Evolutionary conservation across 2,113 vertebrate genomes (phyloP).

Genomic region (Grammomys surdaster): DNA sequence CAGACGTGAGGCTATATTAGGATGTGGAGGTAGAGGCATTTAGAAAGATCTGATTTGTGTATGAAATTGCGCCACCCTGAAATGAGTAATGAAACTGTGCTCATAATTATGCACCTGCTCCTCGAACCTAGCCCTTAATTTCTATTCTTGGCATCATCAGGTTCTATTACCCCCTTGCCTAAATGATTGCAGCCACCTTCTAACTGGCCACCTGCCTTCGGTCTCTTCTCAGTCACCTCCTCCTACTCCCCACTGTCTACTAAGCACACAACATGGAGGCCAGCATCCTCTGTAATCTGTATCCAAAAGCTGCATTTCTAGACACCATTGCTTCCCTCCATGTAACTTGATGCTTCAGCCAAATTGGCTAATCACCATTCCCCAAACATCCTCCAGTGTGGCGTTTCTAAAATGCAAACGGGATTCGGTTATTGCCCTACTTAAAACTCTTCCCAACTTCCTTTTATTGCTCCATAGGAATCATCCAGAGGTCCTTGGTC

Average conservation of each 20-base stretch:
- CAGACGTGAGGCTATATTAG: slow-evolving; percentile 64
- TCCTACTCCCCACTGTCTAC: not conserved
- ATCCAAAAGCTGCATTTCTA: slow-evolving; percentile 24
- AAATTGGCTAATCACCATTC: slow-evolving; percentile 45
- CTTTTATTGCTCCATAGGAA: not conserved
- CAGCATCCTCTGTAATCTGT: slow-evolving; percentile 33
- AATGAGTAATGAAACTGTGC: slow-evolving; percentile 71
- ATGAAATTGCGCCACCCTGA: slow-evolving; percentile 67
- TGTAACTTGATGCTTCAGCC: slow-evolving; percentile 23
- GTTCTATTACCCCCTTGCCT: slow-evolving; percentile 63
- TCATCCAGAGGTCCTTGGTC: not conserved
- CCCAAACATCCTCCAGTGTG: not conserved
- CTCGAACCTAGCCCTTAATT: slow-evolving; percentile 64
- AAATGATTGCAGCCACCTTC: slow-evolving; percentile 57
- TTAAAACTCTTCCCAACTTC: slow-evolving; percentile 21
- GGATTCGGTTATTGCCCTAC: slow-evolving; percentile 26
- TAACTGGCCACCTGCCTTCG: slow-evolving; percentile 61
- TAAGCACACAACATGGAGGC: not conserved
- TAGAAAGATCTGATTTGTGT: slow-evolving; percentile 74
- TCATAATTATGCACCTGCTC: slow-evolving; percentile 76
- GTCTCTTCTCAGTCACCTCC: not conserved
- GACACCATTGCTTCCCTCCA: slow-evolving; percentile 33
- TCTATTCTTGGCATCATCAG: slow-evolving; percentile 71
- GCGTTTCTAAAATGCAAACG: slow-evolving; percentile 45
- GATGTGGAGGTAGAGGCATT: slow-evolving; percentile 49